Base-by-base conservation (phyloP, 2,797 vertebrate species). In the Schizopygopsis malacanthus region DNA sequence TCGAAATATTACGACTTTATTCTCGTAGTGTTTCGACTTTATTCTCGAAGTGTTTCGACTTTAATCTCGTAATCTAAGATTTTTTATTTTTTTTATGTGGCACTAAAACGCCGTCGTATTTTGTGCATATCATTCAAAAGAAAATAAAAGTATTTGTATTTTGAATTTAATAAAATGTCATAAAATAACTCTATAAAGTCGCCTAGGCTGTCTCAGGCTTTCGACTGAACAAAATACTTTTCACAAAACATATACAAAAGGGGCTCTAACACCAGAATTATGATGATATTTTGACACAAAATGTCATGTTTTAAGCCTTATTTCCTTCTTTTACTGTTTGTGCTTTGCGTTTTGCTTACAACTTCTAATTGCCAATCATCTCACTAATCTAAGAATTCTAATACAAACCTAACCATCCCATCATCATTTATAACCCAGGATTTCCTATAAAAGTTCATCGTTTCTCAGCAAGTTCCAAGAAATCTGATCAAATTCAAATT, bases 301-400 rank as follows among this genome's bases (percentile, higher is more conserved):
- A 5, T 33, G 45, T 75, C 25, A 16, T 65, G 28, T 77, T 33
- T 43, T 25, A 71, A 67, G 10, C 37, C 71, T 86, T 75, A 6
- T 75, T 87, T 80, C 50, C 41, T 28, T 5, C 50, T 80, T 76
- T 79, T 80, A 72, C 73, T 77, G 78, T 59, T 43, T 67, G 91
- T 39, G 89, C 91, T 91, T 92, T 88, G 91, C 93, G 90, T 92
- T 89, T 90, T 79, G 92, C 92, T 93, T 92, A 93, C 92, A 83
- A 90, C 92, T 93, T 91, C 90, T 90, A 28, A 90, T 63, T 56
- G 82, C 13, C 86, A 73, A 85, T 88, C 87, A 89, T 72, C 20
- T 22, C 15, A 85, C 65, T 85, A 69, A 86, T 86, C 11, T 25
- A 22, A 20, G 4, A 41, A 59, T 39, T 22, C 86, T 39, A n/a